A percentile compares a stretch with the other conserved stretches of the same genome.
Evolutionary conservation across 1,140 invertebrate species (phyloP).

Genomic region (Littorina saxatilis): DNA sequence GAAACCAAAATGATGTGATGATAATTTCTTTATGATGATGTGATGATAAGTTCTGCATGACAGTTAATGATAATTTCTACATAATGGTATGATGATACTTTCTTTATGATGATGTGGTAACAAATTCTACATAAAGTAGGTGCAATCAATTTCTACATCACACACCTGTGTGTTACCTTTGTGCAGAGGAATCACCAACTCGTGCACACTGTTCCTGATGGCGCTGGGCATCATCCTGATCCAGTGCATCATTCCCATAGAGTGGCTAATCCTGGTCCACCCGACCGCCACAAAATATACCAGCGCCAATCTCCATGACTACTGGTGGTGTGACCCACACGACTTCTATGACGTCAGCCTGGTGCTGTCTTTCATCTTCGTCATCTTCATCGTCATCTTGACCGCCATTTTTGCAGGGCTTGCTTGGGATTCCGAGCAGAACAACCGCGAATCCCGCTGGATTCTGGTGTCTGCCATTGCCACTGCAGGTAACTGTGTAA

Average conservation of each 20-base stretch:
- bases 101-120: too few relatives aligned
- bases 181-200: slow-evolving; percentile 62
- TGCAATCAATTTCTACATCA: too few relatives aligned
- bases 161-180: too few relatives aligned
- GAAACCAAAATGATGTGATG: too few relatives aligned
- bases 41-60: too few relatives aligned
- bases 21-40: too few relatives aligned
- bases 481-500: slow-evolving; percentile 17
- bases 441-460: slow-evolving; percentile 76
- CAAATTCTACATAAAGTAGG: too few relatives aligned
- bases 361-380: slow-evolving; percentile 76
- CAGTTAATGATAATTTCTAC: too few relatives aligned
- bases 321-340: slow-evolving; percentile 68
- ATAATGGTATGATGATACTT: too few relatives aligned
- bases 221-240: slow-evolving; percentile 74
- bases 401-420: slow-evolving; percentile 75
- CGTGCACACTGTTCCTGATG: slow-evolving; percentile 72
- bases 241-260: slow-evolving; percentile 71
- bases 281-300: slow-evolving; percentile 56
- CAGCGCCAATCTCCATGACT: slow-evolving; percentile 50
- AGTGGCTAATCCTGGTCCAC: slow-evolving; percentile 64
- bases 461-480: slow-evolving; percentile 21
- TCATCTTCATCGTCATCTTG: slow-evolving; percentile 75
- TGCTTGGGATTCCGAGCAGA: slow-evolving; percentile 74
- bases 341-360: slow-evolving; percentile 75